phyloP scores from a whole-genome alignment of 2,888 invertebrate genomes.

The Galerucella calmariensis region DNA sequence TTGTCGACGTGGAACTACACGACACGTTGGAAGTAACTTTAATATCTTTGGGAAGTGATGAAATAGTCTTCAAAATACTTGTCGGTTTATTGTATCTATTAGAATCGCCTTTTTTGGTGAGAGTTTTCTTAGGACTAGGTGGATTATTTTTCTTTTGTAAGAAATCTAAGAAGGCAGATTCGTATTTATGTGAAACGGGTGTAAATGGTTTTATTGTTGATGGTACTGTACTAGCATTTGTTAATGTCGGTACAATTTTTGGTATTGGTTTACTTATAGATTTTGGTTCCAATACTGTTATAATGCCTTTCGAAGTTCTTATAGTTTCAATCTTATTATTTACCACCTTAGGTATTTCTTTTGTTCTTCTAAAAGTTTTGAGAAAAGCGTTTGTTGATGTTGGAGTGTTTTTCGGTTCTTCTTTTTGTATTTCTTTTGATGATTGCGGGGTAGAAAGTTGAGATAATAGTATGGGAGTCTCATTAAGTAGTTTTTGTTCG shows the following conservation, averaged over 20 bases:
- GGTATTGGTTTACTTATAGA: conserved; percentile 37
- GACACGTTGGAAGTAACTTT: conserved; percentile 20
- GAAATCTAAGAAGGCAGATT: conserved; percentile 53
- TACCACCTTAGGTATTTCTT: conserved; percentile 41
- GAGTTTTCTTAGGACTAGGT: conserved; percentile 13
- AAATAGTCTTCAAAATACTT: conserved; percentile 30
- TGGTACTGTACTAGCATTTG: neutral
- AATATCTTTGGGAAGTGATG: conserved; percentile 36
- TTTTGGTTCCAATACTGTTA: conserved; percentile 49
- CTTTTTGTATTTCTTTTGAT: conserved; percentile 6
- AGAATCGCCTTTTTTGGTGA: neutral
- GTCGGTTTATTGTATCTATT: neutral
- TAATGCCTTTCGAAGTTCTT: conserved; percentile 53
- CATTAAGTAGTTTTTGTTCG: conserved; percentile 52
- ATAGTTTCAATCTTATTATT: conserved; percentile 52
- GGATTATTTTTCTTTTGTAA: conserved; percentile 36
- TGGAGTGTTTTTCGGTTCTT: neutral
- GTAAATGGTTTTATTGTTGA: conserved; percentile 2
- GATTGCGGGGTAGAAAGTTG: neutral
- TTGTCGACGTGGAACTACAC: neutral
- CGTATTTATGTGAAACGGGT: conserved; percentile 40
- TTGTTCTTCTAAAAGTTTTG: conserved; percentile 47
- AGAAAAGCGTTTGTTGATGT: conserved; percentile 33
- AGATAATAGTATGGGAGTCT: conserved; percentile 17
- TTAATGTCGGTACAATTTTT: conserved; percentile 11